Base-by-base conservation (phyloP, 2,888 invertebrate genomes). In the Bombyx huttoni region DNA sequence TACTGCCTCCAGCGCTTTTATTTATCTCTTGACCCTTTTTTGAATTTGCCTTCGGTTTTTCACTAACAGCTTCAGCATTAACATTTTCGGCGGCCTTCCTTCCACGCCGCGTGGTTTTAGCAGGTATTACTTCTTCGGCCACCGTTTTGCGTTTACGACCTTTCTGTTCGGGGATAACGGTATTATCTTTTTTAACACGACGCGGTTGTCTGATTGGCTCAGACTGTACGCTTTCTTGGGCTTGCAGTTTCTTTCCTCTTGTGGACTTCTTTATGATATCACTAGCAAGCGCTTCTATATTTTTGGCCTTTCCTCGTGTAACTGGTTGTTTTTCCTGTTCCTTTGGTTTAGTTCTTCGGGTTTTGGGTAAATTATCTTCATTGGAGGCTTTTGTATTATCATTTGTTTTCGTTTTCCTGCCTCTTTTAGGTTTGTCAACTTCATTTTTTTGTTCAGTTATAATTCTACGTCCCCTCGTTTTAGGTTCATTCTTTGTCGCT, bases 131-230 rank as follows among this genome's bases (percentile, higher is more conserved):
- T 14, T 66, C 61, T 3, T 53, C 52, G 0, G 57, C 52, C 0
- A 54, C 49, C 7, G 60, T 51, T 54, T 65, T 69, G 5, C 71
- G 63, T 50, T 70, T 72, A 12, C 72, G 61, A 5, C 60, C 57
- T 34, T 52, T 64, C 9, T 48, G 47, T 54, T 55, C 61, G 5
- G 58, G 33, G 24, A 54, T 47, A n/a, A 50, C 52, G 7, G 50
- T 40, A 7, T 24, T 53, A 3, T 49, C 51, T 1, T 40, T 48
- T 55, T 54, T 58, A 6, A 51, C 49, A 45, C 58, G 58, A 24
- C 68, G 60, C 0, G 56, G 52, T 3, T 67, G 58, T 7, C 54
- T 54, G 3, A 52, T 48, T 0, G 56, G 55, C 46, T 58, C 56
- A 0, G 62, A 49, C 47, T 58, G 59, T 7, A 49, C 51, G 24